Evolutionary conservation across 2,888 invertebrate species (phyloP).

Genomic region (Zygogramma bicolorata): DNA sequence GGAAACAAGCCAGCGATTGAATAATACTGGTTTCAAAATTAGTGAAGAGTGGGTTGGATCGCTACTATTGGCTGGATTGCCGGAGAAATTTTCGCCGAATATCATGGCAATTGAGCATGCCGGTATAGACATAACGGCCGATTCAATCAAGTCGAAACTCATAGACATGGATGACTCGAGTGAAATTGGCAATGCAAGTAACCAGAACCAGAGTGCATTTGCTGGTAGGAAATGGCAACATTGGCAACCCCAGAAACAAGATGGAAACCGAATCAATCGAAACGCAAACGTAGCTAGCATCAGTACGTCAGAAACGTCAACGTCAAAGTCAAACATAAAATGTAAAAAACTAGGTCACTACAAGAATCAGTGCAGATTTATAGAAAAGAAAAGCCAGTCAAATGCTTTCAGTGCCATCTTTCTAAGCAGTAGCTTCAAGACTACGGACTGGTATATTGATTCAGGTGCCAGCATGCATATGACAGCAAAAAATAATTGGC

Average conservation of each 20-base stretch:
- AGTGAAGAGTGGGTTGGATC: slow-evolving; percentile 41
- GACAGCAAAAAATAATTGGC: not conserved
- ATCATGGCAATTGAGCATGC: slow-evolving; percentile 52
- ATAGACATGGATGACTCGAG: slow-evolving; percentile 36
- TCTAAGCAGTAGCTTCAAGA: not conserved
- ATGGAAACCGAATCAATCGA: not conserved
- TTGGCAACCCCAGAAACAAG: not conserved
- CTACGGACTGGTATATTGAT: not conserved
- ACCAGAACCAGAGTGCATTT: not conserved
- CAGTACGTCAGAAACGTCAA: not conserved
- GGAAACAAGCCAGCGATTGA: slow-evolving; percentile 43
- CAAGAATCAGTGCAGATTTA: not conserved
- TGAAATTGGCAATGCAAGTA: not conserved
- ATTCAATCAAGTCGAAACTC: slow-evolving; percentile 52
- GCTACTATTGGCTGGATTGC: slow-evolving; percentile 48
- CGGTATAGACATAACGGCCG: slow-evolving; percentile 45
- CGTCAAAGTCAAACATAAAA: not conserved
- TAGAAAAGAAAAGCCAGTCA: not conserved
- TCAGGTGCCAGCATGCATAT: not conserved
- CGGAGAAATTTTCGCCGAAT: slow-evolving; percentile 46
- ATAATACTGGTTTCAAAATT: slow-evolving; percentile 44
- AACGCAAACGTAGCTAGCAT: not conserved
- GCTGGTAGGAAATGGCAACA: not conserved
- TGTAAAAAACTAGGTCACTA: not conserved
- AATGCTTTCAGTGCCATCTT: not conserved